Evolutionary conservation across 1,140 invertebrate species (phyloP).

Genomic region (Lasaia peninsularis): DNA sequence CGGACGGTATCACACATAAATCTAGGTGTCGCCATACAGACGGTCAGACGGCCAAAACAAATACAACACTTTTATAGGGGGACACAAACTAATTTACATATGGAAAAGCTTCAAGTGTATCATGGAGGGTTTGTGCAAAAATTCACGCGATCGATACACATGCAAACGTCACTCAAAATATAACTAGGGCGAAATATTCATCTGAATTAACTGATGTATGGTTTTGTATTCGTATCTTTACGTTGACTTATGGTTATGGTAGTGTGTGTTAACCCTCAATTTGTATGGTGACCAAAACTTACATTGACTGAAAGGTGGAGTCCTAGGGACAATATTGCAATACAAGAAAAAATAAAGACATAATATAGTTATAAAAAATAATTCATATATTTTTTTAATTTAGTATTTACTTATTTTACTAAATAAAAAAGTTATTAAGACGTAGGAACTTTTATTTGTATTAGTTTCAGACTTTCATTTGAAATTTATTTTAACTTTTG

Average conservation of each 20-base stretch:
- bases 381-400: no score
- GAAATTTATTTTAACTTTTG: no score
- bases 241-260: neutral
- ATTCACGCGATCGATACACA: neutral
- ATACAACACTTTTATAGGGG: slow-evolving; percentile 55
- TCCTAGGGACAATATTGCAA: no score
- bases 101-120: slow-evolving; percentile 59
- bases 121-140: slow-evolving; percentile 24
- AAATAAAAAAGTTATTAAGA: no score
- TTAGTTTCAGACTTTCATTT: no score
- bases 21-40: slow-evolving; percentile 43
- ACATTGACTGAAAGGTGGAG: no score
- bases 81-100: slow-evolving; percentile 67
- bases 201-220: neutral
- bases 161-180: neutral
- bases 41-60: slow-evolving; percentile 63
- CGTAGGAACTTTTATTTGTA: no score
- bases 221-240: neutral
- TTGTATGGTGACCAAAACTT: no score
- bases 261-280: no score
- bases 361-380: no score
- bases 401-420: no score
- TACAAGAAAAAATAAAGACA: no score
- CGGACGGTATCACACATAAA: slow-evolving; percentile 41
- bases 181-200: neutral